phyloP scores from a whole-genome alignment of 2,113 vertebrate genomes.

The Albula glossodonta region DNA sequence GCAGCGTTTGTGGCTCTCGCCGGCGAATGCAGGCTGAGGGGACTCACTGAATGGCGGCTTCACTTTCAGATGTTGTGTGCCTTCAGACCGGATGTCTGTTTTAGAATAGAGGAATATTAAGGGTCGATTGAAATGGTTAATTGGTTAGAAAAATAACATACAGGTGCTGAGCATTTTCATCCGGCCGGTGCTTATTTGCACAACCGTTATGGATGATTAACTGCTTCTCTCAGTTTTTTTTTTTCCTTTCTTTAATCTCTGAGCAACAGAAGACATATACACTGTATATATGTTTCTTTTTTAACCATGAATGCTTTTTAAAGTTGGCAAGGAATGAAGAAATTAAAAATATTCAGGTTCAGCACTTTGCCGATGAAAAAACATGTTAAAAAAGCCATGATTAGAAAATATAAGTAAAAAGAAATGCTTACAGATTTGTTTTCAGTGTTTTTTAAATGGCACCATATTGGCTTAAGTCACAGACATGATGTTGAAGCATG shows the following conservation, averaged over 20 bases:
- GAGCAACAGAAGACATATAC: constrained; percentile 4
- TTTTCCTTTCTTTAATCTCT: constrained; percentile 1
- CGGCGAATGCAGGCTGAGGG: neutral
- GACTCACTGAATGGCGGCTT: neutral
- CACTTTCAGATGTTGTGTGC: neutral
- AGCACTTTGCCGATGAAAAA: neutral
- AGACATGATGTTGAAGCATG: neutral
- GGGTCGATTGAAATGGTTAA: neutral
- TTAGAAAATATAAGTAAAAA: neutral
- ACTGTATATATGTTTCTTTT: neutral
- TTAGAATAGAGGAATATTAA: neutral
- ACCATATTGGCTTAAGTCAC: constrained; percentile 10
- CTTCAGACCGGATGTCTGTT: neutral
- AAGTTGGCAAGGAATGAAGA: constrained; percentile 11
- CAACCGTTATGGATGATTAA: neutral
- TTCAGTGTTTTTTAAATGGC: constrained; percentile 16
- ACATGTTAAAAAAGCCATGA: neutral
- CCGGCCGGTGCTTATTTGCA: neutral
- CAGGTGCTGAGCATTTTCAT: neutral
- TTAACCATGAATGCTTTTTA: neutral
- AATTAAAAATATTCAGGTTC: constrained; percentile 10
- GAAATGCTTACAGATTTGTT: constrained; percentile 5
- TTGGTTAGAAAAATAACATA: neutral
- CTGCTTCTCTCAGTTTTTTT: neutral
- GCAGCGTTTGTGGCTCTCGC: too few relatives aligned